A percentile compares a stretch with the other conserved stretches of the same genome.
Conservation (phyloP, 1,140 invertebrate species). For the Bilobella aurantiaca region DNA sequence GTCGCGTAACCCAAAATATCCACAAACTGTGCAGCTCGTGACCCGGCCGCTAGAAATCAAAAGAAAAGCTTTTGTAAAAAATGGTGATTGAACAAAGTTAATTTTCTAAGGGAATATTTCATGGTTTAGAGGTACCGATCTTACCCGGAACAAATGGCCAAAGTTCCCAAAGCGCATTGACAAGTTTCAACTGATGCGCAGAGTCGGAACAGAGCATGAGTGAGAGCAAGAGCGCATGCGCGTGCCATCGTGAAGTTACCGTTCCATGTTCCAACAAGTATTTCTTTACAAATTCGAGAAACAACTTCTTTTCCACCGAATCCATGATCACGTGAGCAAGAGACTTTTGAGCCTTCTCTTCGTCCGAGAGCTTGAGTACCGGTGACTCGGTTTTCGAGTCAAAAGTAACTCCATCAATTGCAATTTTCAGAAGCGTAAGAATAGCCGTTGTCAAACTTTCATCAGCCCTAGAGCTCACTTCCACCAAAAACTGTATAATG, state of each 20-base stretch:
- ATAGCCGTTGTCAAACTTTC: conserved; percentile 60
- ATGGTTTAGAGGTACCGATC: too few species aligned
- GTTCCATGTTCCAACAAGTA: conserved; percentile 46
- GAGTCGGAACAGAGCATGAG: conserved; percentile 34
- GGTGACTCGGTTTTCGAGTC: conserved; percentile 31
- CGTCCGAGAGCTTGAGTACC: conserved; percentile 25
- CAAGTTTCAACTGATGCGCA: conserved; percentile 41
- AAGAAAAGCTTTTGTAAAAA: too few species aligned
- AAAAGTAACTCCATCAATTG: conserved; percentile 31
- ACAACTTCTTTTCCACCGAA: conserved; percentile 28
- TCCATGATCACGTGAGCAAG: conserved; percentile 32
- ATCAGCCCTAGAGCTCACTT: conserved; percentile 66
- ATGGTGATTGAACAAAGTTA: too few species aligned
- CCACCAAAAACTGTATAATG: conserved; percentile 39
- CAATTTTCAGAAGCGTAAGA: conserved; percentile 31
- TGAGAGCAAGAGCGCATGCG: conserved; percentile 74
- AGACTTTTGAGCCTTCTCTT: conserved; percentile 30
- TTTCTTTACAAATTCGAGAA: conserved; percentile 46
- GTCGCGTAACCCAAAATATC: conserved; percentile 90
- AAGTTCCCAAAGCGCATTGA: conserved; percentile 46
- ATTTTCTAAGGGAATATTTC: too few species aligned
- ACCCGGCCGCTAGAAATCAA: conserved; percentile 56
- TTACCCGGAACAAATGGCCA: conserved; percentile 66
- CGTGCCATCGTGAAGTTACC: conserved; percentile 66
- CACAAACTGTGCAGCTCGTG: conserved; percentile 90